phyloP scores from a whole-genome alignment of 2,888 invertebrate genomes.

The Calameuta filiformis region DNA sequence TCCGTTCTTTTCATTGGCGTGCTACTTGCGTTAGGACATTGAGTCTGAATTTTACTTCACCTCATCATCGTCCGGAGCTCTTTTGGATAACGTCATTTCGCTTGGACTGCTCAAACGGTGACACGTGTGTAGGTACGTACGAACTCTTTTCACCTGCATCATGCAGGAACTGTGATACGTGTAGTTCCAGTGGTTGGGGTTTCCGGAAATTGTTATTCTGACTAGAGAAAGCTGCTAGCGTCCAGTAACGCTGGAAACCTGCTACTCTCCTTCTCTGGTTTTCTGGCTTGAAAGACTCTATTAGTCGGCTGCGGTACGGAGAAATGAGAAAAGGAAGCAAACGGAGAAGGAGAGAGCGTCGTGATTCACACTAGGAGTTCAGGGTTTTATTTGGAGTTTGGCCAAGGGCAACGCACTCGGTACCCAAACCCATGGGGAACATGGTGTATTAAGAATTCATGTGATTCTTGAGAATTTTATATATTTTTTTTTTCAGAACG shows the following conservation, averaged over 20 bases:
- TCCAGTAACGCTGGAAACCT: background rate
- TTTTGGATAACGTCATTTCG: background rate
- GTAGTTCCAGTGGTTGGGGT: background rate
- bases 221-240: background rate
- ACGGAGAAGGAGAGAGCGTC: background rate
- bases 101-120: background rate
- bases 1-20: background rate
- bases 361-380: constrained; percentile 38
- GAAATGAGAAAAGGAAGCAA: background rate
- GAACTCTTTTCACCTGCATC: background rate
- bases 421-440: background rate
- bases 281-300: background rate
- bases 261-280: background rate
- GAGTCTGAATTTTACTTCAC: background rate
- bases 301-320: background rate
- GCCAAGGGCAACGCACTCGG: constrained; percentile 50
- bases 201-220: background rate
- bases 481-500: constrained; percentile 49
- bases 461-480: background rate
- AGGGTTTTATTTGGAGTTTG: constrained; percentile 49
- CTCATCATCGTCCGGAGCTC: background rate
- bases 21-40: background rate
- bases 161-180: background rate
- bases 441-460: background rate
- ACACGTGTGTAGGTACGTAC: background rate